Base-by-base conservation (phyloP, 2,113 vertebrate species). In the Callopanchax toddi region DNA sequence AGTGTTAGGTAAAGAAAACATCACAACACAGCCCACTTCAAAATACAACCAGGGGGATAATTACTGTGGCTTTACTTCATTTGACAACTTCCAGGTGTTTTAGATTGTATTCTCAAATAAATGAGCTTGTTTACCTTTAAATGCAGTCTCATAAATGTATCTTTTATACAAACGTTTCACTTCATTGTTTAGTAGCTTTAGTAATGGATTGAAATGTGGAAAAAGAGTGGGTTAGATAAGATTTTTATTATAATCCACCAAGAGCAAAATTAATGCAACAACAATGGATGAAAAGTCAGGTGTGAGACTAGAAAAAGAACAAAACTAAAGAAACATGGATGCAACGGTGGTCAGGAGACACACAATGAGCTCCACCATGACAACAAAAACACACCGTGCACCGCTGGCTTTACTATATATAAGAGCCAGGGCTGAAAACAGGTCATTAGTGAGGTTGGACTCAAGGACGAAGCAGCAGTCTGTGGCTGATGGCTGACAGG, bases 1-100 rank as follows among this genome's bases (percentile, higher is more conserved):
- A 60, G 5, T 55, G 17, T 29, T 42, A 13, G 29, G 11, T 8
- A 2, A 56, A 71, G 58, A 5, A 59, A 55, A 29, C n/a, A n/a
- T 32, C 11, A 32, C 25, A 34, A 34, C 18, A 12, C 11, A 53
- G 32, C 4, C 10, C 11, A 4, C 15, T 20, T 25, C 20, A 52
- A 34, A 34, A 20, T 20, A 36, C 29, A 18, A 13, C 29, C 5
- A 21, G 11, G 10, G 21, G 44, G 20, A 20, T 18, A 48, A 8
- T 12, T 50, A 11, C 13, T 22, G n/a, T n/a, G n/a, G n/a, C 20
- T 58, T 52, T 21, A 40, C 10, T 4, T 40, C 10, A 23, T 4
- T 21, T 26, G 6, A 50, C 13, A 22, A 17, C 18, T 22, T 39
- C 20, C 13, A 11, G 1, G 17, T 6, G 12, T 21, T 23, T 23